A percentile compares a stretch with the other conserved stretches of the same genome.
Conservation (phyloP, 2,888 invertebrate genomes). For the Polyommatus icarus region DNA sequence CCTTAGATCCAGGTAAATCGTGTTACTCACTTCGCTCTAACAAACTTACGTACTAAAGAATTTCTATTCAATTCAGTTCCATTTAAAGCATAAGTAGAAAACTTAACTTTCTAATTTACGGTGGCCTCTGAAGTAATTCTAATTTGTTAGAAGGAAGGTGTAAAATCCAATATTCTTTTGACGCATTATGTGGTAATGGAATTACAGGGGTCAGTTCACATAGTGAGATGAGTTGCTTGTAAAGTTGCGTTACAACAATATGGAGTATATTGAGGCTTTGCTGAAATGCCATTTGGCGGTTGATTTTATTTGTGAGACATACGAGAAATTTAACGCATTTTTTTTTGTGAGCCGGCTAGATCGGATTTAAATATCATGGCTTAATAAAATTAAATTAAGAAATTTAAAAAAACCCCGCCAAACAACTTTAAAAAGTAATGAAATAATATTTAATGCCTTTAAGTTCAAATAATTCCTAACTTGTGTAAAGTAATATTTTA, state of each 20-base stretch:
- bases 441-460: no score
- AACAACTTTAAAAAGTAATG: no score
- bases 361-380: background rate
- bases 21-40: background rate
- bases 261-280: background rate
- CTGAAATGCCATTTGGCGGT: background rate
- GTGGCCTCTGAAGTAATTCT: background rate
- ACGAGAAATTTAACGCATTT: background rate
- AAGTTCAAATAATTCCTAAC: no score
- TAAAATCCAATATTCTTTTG: slow-evolving; percentile 1
- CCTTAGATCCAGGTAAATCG: no score
- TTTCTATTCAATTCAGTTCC: background rate
- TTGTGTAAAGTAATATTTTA: no score
- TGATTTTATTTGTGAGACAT: background rate
- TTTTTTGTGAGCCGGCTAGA: background rate
- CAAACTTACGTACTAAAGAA: background rate
- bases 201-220: no score
- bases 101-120: background rate
- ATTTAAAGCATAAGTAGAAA: background rate
- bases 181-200: background rate
- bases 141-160: background rate
- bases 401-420: no score
- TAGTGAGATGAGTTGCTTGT: no score
- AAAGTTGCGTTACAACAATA: no score
- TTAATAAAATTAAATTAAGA: no score